Evolutionary conservation across 2,797 vertebrate genomes (phyloP).

Genomic region (Gobio occitaniae): DNA sequence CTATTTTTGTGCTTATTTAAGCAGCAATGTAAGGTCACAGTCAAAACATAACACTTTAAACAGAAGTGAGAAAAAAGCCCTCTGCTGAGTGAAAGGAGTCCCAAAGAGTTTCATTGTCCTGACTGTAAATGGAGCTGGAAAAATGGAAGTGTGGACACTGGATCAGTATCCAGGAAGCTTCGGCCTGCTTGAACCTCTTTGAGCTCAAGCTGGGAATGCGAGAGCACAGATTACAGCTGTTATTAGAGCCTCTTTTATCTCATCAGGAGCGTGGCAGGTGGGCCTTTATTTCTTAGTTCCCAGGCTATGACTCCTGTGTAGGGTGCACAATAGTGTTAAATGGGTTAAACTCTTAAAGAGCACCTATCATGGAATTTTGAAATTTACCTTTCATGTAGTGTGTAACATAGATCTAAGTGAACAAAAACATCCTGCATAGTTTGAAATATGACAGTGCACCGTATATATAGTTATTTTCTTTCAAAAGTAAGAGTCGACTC

Average conservation of each 20-base stretch:
- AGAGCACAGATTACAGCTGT: constrained; percentile 55
- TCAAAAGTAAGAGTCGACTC: too few species aligned
- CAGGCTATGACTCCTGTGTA: constrained; percentile 44
- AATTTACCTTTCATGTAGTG: too few species aligned
- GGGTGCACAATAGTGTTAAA: constrained; percentile 45
- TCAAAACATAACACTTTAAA: neutral
- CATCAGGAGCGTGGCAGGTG: constrained; percentile 61
- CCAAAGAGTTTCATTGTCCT: constrained; percentile 45
- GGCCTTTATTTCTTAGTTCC: constrained; percentile 56
- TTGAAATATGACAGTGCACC: too few species aligned
- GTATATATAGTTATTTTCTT: too few species aligned
- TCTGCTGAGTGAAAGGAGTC: constrained; percentile 42
- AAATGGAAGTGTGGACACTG: constrained; percentile 41
- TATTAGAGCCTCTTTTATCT: constrained; percentile 61
- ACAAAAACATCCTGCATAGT: too few species aligned
- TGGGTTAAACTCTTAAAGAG: constrained; percentile 21
- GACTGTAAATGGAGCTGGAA: constrained; percentile 38
- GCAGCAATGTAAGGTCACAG: neutral
- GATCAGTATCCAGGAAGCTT: constrained; percentile 43
- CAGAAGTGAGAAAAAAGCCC: neutral
- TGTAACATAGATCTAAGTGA: too few species aligned
- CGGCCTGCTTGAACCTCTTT: constrained; percentile 30
- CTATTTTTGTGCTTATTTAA: neutral
- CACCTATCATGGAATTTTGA: too few species aligned
- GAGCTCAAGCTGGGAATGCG: constrained; percentile 53